Conservation (phyloP, 1,140 invertebrate genomes). For the Schlechtendalia chinensis region DNA sequence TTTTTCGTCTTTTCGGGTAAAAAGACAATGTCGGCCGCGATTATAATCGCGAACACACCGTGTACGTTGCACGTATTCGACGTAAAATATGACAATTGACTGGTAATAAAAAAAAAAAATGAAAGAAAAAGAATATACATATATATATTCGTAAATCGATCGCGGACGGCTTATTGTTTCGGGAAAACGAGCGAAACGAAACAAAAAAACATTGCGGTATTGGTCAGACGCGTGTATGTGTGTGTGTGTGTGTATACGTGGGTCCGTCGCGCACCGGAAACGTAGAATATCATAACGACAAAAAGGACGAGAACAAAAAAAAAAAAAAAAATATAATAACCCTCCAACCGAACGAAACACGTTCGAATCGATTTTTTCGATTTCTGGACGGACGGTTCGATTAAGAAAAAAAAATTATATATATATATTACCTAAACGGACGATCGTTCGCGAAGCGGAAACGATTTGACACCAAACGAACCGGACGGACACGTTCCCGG, state of each 20-base stretch:
- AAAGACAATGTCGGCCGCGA: slow-evolving; percentile 4
- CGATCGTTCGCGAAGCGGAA: slow-evolving; percentile 44
- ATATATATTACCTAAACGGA: slow-evolving; percentile 31
- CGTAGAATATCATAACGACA: not conserved
- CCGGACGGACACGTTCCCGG: not conserved
- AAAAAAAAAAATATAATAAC: slow-evolving; percentile 30
- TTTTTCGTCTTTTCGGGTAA: not conserved
- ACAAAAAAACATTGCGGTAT: not conserved
- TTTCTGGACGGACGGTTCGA: not conserved
- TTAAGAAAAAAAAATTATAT: not conserved
- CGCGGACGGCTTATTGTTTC: slow-evolving; percentile 17
- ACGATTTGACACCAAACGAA: slow-evolving; percentile 40
- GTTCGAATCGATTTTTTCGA: slow-evolving; percentile 45
- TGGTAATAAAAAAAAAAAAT: not conserved
- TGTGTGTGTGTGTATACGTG: too few species aligned
- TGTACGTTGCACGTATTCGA: slow-evolving; percentile 3
- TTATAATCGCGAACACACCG: not conserved
- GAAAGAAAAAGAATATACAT: not conserved
- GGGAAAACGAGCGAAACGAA: not conserved
- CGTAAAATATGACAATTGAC: slow-evolving; percentile 16
- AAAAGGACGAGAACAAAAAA: not conserved
- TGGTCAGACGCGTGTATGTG: not conserved
- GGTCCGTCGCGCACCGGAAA: slow-evolving; percentile 23
- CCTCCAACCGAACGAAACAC: slow-evolving; percentile 17
- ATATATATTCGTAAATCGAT: slow-evolving; percentile 14